phyloP scores from a whole-genome alignment of 2,797 vertebrate genomes.

The Hafferia zeledoni region DNA sequence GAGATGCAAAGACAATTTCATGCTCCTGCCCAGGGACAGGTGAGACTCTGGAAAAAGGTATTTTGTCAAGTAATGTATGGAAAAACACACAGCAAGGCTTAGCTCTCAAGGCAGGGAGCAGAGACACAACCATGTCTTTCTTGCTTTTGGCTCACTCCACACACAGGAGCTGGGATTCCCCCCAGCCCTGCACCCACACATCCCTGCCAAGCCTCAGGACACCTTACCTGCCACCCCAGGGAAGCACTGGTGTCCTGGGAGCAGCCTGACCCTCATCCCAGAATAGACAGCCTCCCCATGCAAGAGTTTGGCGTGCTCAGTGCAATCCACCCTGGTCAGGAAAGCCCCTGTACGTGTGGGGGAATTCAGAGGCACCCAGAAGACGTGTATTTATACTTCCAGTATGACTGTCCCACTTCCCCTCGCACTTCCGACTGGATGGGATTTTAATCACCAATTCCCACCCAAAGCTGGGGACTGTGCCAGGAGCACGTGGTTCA shows the following conservation, averaged over 20 bases:
- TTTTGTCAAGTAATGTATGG: neutral
- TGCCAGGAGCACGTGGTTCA: fast-evolving
- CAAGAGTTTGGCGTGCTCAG: neutral
- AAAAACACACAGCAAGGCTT: neutral
- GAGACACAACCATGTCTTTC: neutral
- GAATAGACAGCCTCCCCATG: fast-evolving
- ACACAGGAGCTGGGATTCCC: neutral
- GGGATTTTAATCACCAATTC: neutral
- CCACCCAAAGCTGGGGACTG: neutral
- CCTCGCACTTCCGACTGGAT: neutral
- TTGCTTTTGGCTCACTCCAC: neutral
- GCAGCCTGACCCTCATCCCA: neutral
- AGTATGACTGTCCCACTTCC: conserved; percentile 34
- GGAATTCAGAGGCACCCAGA: conserved; percentile 37
- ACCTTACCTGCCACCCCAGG: neutral
- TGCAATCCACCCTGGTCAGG: neutral
- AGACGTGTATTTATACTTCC: neutral
- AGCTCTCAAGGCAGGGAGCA: neutral
- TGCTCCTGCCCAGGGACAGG: fast-evolving
- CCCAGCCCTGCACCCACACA: neutral
- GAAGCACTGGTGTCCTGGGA: fast-evolving
- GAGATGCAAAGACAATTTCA: neutral
- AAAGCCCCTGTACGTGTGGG: neutral
- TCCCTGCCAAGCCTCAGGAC: fast-evolving
- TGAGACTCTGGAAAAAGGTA: fast-evolving